Base-by-base conservation (phyloP, 2,888 invertebrate genomes). In the Norana najaformis region DNA sequence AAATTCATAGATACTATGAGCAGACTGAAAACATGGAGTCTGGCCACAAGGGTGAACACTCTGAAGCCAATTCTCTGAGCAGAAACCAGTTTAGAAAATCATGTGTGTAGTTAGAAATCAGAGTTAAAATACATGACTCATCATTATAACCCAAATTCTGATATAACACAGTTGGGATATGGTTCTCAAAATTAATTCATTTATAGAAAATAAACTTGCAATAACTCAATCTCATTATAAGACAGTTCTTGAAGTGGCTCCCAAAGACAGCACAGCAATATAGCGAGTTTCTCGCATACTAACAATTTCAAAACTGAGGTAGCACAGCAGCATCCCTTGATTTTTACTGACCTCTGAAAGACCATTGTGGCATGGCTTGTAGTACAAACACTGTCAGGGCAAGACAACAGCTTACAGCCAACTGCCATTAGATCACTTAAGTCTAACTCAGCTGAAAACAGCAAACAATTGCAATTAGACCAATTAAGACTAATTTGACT, bases 361-460 rank as follows among this genome's bases (percentile, higher is more conserved):
- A 85, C 34, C 85, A 85, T 85, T 8, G 85, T 85, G 36, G 85
- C 85, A 85, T 85, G 37, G 36, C 85, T 37, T 37, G 85, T 23
- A 37, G 85, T 35, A 37, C 85, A 85, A 35, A 85, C 37, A 85
- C 37, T 85, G 8, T 85, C 85, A 85, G 85, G 85, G 37, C 85
- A 85, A 36, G 85, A 85, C 36, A 35, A 35, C 35, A 85, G 37
- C 37, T 85, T 85, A 37, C 85, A 85, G 36, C 85, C 37, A 35
- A 85, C 85, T 16, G 85, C 85, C 85, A 85, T 85, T 11, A 85
- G 85, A 37, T 85, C 85, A 85, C 85, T 85, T 85, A 85, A 85
- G 37, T 85, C 85, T 37, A 85, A 36, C 35, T 85, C 85, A 14
- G 85, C 85, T 85, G 85, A 35, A 85, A 85, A 20, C 34, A 35